Percentiles rank a stretch among this genome's conserved stretches.
Conservation (phyloP, 2,888 invertebrate genomes). For the Gibbula magus region DNA sequence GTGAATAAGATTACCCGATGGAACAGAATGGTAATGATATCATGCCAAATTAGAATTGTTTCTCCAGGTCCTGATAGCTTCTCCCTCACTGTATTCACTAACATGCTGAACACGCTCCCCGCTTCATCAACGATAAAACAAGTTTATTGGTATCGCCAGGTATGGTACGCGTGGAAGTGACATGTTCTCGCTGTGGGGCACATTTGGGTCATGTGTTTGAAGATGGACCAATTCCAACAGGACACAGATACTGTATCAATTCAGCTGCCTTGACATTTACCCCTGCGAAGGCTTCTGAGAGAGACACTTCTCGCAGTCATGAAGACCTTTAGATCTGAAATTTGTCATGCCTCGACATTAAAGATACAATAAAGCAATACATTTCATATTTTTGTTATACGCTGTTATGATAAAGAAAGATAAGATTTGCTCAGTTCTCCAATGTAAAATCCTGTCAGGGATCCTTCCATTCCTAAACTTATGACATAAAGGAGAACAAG, state of each 20-base stretch:
- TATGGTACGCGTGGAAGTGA: conserved; percentile 63
- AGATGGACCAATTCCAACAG: conserved; percentile 67
- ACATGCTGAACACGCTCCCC: not conserved
- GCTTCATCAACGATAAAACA: not conserved
- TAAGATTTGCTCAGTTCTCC: no score
- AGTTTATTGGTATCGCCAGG: conserved; percentile 45
- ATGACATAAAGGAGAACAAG: no score
- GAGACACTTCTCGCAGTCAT: not conserved
- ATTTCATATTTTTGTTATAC: not conserved
- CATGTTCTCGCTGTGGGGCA: conserved; percentile 66
- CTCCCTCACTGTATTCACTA: no score
- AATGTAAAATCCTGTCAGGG: no score
- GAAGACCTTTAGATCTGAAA: not conserved
- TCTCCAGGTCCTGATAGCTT: not conserved
- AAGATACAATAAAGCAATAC: not conserved
- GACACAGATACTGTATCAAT: conserved; percentile 70
- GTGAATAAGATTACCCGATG: no score
- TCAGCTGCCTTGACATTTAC: conserved; percentile 56
- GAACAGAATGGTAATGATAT: no score
- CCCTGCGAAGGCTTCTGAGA: not conserved
- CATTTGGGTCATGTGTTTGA: conserved; percentile 73
- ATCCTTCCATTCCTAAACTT: no score
- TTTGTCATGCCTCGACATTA: not conserved
- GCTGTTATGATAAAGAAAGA: no score
- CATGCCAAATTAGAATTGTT: no score